A percentile compares a stretch with the other conserved stretches of the same genome.
Evolutionary conservation across 2,888 invertebrate species (phyloP).

Genomic region (Eudemis profundana): DNA sequence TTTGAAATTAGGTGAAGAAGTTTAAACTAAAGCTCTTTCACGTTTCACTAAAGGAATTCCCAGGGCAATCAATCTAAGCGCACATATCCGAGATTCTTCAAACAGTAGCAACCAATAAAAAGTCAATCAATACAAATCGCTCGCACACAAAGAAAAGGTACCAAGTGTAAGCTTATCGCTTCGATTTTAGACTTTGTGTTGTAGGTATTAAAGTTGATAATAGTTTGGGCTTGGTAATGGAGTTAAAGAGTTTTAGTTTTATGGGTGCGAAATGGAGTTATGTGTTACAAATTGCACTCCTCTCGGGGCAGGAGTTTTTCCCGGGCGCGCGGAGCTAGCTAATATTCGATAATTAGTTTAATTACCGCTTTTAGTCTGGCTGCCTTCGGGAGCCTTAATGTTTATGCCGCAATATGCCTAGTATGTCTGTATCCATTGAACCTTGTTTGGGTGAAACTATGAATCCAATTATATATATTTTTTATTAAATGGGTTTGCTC

Average conservation of each 20-base stretch:
- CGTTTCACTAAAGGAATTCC: conserved; percentile 22
- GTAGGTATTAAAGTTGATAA: background rate
- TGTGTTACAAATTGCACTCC: conserved; percentile 66
- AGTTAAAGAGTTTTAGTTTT: conserved; percentile 12
- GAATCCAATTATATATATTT: background rate
- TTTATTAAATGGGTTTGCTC: no score
- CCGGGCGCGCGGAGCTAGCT: conserved; percentile 65
- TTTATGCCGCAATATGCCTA: conserved; percentile 46
- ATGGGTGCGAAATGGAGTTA: conserved; percentile 55
- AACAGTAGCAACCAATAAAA: conserved; percentile 49
- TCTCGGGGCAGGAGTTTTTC: conserved; percentile 69
- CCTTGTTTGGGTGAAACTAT: conserved; percentile 6
- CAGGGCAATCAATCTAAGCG: conserved; percentile 38
- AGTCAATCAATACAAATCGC: conserved; percentile 63
- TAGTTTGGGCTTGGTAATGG: background rate
- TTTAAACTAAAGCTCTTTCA: conserved; percentile 30
- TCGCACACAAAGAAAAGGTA: background rate
- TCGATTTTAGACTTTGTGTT: conserved; percentile 3
- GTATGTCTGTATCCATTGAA: conserved; percentile 19
- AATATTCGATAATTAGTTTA: conserved; percentile 82
- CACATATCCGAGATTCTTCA: conserved; percentile 34
- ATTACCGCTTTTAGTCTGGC: conserved; percentile 76
- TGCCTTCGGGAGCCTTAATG: conserved; percentile 61
- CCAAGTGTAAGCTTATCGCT: background rate
- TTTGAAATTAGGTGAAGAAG: conserved; percentile 33